These are phyloP conservation scores for Calameuta idolon DNA, from an alignment of 2,888 invertebrate species.

Conservation along the genomic window DNA sequence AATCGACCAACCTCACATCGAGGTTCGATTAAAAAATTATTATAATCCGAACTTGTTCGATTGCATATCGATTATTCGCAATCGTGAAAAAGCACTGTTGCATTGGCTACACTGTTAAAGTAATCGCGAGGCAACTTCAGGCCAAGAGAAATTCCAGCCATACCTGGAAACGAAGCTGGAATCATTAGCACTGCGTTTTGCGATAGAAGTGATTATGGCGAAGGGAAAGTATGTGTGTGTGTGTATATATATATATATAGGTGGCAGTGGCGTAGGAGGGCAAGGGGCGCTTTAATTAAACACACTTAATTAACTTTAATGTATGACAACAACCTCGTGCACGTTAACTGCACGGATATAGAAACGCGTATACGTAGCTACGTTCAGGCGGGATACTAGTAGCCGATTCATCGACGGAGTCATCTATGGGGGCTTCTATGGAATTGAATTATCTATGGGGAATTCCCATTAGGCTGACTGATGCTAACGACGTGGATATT, in stretches of 20 bases:
- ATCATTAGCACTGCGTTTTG: conserved; percentile 44
- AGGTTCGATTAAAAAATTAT: too few relatives aligned
- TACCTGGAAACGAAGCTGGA: conserved; percentile 46
- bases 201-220: conserved; percentile 16
- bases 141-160: conserved; percentile 45
- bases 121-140: conserved; percentile 12
- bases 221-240: not conserved
- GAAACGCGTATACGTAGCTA: conserved; percentile 3
- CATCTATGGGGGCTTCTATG: too few relatives aligned
- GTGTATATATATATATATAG: not conserved
- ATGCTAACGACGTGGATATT: too few relatives aligned
- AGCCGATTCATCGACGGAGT: too few relatives aligned
- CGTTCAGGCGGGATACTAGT: not conserved
- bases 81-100: too few relatives aligned
- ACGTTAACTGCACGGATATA: conserved; percentile 6
- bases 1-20: too few relatives aligned
- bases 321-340: conserved; percentile 23
- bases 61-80: too few relatives aligned
- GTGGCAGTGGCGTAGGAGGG: conserved; percentile 24
- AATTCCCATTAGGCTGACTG: too few relatives aligned
- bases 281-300: conserved; percentile 55
- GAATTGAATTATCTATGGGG: too few relatives aligned
- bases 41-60: too few relatives aligned
- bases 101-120: too few relatives aligned
- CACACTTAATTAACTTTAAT: conserved; percentile 54